These are phyloP conservation scores for Sinotaia quadrata DNA, from an alignment of 2,888 invertebrate species.

Conservation along the genomic window DNA sequence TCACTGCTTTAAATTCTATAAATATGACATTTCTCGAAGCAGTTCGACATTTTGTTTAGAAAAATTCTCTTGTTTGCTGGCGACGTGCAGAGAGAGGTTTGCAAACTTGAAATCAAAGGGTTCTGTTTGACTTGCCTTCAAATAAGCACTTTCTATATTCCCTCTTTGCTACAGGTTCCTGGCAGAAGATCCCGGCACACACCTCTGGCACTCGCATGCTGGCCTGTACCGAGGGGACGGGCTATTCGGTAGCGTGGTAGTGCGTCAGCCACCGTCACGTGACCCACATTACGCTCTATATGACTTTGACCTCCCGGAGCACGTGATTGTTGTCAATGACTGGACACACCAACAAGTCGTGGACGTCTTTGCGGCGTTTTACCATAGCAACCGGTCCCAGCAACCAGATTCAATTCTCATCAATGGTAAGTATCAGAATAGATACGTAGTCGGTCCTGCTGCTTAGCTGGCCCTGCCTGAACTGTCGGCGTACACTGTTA, in stretches of 20 bases:
- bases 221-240: constrained; percentile 65
- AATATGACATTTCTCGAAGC: too few species aligned
- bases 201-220: constrained; percentile 67
- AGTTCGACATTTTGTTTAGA: too few species aligned
- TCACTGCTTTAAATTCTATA: too few species aligned
- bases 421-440: constrained; percentile 81
- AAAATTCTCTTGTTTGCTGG: too few species aligned
- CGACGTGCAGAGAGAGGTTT: too few species aligned
- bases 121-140: too few species aligned
- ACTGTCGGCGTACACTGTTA: too few species aligned
- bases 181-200: constrained; percentile 59
- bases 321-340: constrained; percentile 88
- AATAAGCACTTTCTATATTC: too few species aligned
- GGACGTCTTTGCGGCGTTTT: constrained; percentile 85
- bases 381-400: constrained; percentile 86
- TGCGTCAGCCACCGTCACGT: constrained; percentile 78
- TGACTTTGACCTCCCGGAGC: constrained; percentile 91
- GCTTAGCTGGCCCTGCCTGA: too few species aligned
- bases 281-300: constrained; percentile 90
- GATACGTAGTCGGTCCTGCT: too few species aligned
- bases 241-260: constrained; percentile 58
- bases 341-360: constrained; percentile 84
- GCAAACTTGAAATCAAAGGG: too few species aligned
- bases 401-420: constrained; percentile 86
- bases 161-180: constrained; percentile 48